Conservation (phyloP, 2,797 vertebrate genomes). For the Falco columbarius region DNA sequence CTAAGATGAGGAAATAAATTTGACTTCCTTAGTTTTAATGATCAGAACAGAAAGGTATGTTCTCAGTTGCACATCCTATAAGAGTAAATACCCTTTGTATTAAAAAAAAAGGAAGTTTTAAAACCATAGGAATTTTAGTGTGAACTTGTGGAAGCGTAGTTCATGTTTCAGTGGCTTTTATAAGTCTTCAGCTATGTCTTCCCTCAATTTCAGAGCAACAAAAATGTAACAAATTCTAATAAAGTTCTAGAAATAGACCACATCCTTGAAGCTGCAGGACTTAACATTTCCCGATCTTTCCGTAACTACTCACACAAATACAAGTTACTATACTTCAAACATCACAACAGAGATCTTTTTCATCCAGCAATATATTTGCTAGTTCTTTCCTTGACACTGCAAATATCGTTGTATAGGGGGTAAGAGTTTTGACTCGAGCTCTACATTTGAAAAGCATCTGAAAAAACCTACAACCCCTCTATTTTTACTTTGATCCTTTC, state of each 20-base stretch:
- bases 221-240: background rate
- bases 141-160: background rate
- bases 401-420: background rate
- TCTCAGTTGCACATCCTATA: background rate
- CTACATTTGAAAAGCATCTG: background rate
- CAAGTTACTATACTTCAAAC: background rate
- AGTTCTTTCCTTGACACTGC: background rate
- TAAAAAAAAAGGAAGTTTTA: background rate
- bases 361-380: background rate
- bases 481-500: background rate
- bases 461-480: background rate
- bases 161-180: background rate
- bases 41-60: background rate
- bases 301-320: background rate
- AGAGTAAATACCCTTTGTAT: background rate
- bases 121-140: background rate
- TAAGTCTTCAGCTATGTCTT: background rate
- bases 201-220: background rate
- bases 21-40: background rate
- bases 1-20: conserved; percentile 43
- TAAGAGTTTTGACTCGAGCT: background rate
- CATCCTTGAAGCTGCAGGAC: background rate
- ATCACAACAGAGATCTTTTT: background rate
- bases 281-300: background rate
- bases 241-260: background rate